Conservation (phyloP, 2,797 vertebrate genomes). For the Gila robusta region DNA sequence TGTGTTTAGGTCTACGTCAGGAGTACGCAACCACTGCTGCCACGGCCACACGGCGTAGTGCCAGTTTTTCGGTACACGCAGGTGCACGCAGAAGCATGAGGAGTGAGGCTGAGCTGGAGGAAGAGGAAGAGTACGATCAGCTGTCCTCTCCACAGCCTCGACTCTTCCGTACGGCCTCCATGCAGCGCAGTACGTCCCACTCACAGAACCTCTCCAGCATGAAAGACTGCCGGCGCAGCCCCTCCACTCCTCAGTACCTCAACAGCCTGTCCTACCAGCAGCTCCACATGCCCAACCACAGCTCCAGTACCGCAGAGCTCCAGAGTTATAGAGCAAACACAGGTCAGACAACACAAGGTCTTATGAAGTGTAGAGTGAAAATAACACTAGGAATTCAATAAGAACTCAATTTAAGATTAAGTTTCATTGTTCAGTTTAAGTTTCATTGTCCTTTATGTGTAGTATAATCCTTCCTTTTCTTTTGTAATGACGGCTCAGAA, state of each 20-base stretch:
- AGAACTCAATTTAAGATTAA: background rate
- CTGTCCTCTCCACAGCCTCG: constrained; percentile 93
- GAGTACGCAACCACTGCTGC: constrained; percentile 95
- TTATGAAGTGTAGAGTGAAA: background rate
- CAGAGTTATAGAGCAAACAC: constrained; percentile 83
- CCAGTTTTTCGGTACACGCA: constrained; percentile 86
- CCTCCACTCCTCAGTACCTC: constrained; percentile 86
- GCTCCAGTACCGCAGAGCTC: constrained; percentile 76
- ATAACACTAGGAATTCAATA: background rate
- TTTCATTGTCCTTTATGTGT: background rate
- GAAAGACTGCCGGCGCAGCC: constrained; percentile 91
- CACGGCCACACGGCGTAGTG: constrained; percentile 87
- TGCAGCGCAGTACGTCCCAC: constrained; percentile 91
- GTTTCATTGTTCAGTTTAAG: background rate
- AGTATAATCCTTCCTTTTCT: background rate
- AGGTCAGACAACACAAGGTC: constrained; percentile 78
- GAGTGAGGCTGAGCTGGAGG: constrained; percentile 89
- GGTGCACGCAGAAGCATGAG: constrained; percentile 88
- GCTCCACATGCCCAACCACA: constrained; percentile 79
- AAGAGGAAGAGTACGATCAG: constrained; percentile 93
- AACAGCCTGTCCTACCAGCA: constrained; percentile 82
- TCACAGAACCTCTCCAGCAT: constrained; percentile 97
- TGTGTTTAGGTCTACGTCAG: constrained; percentile 90
- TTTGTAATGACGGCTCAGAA: background rate
- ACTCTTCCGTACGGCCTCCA: constrained; percentile 89